Percentiles rank a stretch among this genome's conserved stretches.
These are phyloP conservation scores for Galerucella calmariensis DNA, from an alignment of 2,888 invertebrate species.

Conservation along the genomic window DNA sequence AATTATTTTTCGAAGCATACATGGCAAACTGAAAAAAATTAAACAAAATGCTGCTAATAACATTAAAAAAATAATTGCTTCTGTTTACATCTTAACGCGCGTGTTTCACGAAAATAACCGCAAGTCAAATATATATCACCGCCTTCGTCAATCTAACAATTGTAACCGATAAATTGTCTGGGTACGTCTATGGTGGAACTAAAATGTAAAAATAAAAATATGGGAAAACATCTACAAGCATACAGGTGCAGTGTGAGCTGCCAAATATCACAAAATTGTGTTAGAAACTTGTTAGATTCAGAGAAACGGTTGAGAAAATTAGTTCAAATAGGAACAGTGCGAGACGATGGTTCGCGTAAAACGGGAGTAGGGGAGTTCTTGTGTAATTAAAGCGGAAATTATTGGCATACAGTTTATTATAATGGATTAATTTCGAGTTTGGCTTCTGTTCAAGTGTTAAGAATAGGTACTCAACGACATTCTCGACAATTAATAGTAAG, in stretches of 20 bases:
- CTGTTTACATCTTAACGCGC: neutral
- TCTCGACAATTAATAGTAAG: constrained; percentile 8
- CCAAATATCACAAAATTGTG: constrained; percentile 31
- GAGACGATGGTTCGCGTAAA: neutral
- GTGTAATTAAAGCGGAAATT: constrained; percentile 12
- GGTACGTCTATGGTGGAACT: constrained; percentile 12
- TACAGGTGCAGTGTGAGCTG: constrained; percentile 29
- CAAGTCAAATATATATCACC: neutral
- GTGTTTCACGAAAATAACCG: neutral
- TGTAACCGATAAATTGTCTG: neutral
- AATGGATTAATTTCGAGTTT: constrained; percentile 22
- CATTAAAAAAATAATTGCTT: too few species aligned
- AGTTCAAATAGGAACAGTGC: constrained; percentile 15
- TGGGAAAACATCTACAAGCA: constrained; percentile 6
- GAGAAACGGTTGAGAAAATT: constrained; percentile 15
- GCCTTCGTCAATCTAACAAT: neutral
- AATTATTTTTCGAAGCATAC: too few species aligned
- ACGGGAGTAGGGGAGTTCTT: constrained; percentile 11
- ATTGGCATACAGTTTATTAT: constrained; percentile 16
- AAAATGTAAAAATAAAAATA: constrained; percentile 24
- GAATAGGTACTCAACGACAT: neutral
- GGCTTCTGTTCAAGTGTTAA: constrained; percentile 28
- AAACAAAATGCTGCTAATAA: too few species aligned
- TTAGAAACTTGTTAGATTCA: constrained; percentile 38
- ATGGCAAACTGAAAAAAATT: too few species aligned